Evolutionary conservation across 2,888 invertebrate genomes (phyloP), one percentile per base, ranked within the genome.

Genomic region (Scaptomyza flava): DNA sequence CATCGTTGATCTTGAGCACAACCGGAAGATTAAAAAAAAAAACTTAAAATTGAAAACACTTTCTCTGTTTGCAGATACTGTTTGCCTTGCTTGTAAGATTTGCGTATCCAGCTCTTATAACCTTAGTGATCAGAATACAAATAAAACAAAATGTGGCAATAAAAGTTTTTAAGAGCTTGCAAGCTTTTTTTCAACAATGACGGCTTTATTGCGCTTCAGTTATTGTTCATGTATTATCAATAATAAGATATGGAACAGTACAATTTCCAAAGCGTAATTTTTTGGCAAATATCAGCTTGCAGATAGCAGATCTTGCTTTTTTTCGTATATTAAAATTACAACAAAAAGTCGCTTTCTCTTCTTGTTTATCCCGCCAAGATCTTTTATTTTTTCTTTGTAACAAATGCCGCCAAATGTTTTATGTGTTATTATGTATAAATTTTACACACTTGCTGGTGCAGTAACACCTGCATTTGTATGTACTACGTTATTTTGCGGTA

Each of bases 191-290:
- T 1, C 6, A 51, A 27, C 34, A 50, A 51, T 38, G 38, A 38
- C 38, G 6, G 14, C n/a, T 51, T 51, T 51, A 27, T 38, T 51
- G 38, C 51, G 51, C 51, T 51, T 38, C 17, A 38, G 11, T 51
- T 14, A 51, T 38, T 36, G 14, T 14, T 14, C 38, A 14, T 3
- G 38, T 8, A 51, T 38, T 27, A 51, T 51, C 36, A 41, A 27
- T 14, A 11, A 12, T 5, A 38, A 17, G 27, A 27, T 51, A 38
- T 27, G 38, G 27, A 1, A 38, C 33, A 48, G 33, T 34, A 23
- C 23, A 45, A 27, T 6, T 27, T n/a, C 2, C 27, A 12, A 12
- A 23, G 20, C 43, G 43, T 23, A 12, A 8, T 38, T 8, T 14
- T 14, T 38, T 38, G 38, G 11, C 3, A 41, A 27, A 12, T 23